Base-by-base conservation (phyloP, 2,797 vertebrate species). In the Gallinago solitaria region DNA sequence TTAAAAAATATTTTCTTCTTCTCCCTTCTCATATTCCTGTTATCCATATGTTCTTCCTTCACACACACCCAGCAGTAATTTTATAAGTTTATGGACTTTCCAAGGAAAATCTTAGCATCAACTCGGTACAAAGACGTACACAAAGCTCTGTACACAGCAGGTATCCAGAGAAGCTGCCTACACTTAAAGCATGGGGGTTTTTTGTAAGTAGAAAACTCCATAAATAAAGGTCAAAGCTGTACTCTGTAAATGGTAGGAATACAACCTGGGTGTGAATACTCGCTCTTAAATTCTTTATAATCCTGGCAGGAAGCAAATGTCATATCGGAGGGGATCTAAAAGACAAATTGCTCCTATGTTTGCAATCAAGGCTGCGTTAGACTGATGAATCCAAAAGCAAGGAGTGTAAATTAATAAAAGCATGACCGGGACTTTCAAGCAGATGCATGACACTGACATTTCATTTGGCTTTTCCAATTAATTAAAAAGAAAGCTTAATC, bases 221-320 rank as follows among this genome's bases (percentile, higher is more conserved):
- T 12, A 74, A 89, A 84, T 35, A 80, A 74, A 83, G 54, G 88
- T 76, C 39, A 25, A 23, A 87, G 23, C 80, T 64, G 57, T 12
- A 10, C 39, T 59, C 32, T 53, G 63, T 3, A 43, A 65, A 43
- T 2, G n/a, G 47, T 53, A 83, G 28, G 89, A 75, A 68, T 75
- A 57, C 64, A 89, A 80, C 35, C 90, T 92, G 94, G 83, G 83
- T 71, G 91, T 71, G 91, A 96, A 85, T 48, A 37, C 33, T 71
- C 6, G 0, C 71, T 70, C 83, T 83, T 73, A 67, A 93, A 89
- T 77, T 90, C 91, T 83, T 89, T 82, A 61, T 90, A 87, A 92
- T 82, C 93, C 90, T 13, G 45, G 78, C 96, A 96, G 95, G 94
- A 96, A 96, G 25, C 60, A 76, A 95, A 90, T 75, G 86, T 80